phyloP scores from a whole-genome alignment of 2,113 vertebrate genomes.

The Nycticorax nycticorax region DNA sequence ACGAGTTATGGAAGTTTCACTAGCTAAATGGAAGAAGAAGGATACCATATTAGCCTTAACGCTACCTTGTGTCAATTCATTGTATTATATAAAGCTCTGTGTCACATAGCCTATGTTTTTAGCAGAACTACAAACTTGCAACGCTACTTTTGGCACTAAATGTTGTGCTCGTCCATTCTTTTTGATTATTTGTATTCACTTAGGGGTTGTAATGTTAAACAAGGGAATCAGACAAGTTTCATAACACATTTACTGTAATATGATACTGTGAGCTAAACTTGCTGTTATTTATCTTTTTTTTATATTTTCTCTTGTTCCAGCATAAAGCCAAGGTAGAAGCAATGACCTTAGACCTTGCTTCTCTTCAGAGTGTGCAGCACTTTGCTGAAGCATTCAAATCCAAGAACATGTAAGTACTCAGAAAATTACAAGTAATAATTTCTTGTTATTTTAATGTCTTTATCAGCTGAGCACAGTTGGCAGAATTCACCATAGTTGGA shows the following conservation, averaged over 20 bases:
- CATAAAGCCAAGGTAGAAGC: slow-evolving; percentile 95
- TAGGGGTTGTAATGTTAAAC: slow-evolving; percentile 74
- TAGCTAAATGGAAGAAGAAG: background rate
- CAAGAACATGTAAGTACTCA: slow-evolving; percentile 90
- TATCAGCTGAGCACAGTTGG: slow-evolving; percentile 64
- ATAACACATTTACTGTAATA: slow-evolving; percentile 69
- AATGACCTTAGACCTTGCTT: slow-evolving; percentile 91
- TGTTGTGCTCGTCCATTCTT: slow-evolving; percentile 36
- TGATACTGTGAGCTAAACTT: slow-evolving; percentile 65
- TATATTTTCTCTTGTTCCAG: slow-evolving; percentile 78
- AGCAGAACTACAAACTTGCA: slow-evolving; percentile 45
- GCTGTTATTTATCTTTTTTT: slow-evolving; percentile 76
- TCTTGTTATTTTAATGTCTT: slow-evolving; percentile 61
- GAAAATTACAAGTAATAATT: slow-evolving; percentile 37
- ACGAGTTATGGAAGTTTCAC: background rate
- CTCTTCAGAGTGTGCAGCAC: slow-evolving; percentile 86
- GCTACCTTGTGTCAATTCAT: background rate
- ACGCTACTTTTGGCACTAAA: slow-evolving; percentile 66
- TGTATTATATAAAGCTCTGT: background rate
- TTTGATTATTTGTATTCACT: slow-evolving; percentile 70
- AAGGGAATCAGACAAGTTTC: slow-evolving; percentile 72
- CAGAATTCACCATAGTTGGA: background rate
- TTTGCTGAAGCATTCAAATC: slow-evolving; percentile 92
- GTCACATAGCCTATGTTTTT: background rate
- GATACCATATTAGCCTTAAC: background rate